phyloP scores from a whole-genome alignment of 2,113 vertebrate genomes.

The Corythaixoides concolor region DNA sequence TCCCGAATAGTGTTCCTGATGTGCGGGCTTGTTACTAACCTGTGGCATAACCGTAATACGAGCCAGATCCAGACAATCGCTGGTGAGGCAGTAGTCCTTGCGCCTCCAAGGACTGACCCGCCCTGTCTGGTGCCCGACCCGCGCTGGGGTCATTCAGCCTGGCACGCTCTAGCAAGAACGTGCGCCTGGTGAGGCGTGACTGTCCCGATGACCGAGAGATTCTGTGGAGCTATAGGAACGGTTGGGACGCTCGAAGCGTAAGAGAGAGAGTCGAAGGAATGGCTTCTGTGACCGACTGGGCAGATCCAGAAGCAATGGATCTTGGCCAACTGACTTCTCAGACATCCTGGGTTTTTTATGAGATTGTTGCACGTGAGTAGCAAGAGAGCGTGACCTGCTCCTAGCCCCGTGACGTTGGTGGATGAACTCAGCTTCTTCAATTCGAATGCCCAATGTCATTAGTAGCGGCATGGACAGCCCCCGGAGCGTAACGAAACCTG shows the following conservation, averaged over 20 bases:
- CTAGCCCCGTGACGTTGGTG: not conserved
- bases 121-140: not conserved
- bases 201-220: not conserved
- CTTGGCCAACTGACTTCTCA: not conserved
- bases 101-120: rapidly evolving
- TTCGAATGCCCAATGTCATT: not conserved
- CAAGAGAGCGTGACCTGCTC: not conserved
- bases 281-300: rapidly evolving
- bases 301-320: not conserved
- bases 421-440: not conserved
- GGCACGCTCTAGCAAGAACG: rapidly evolving
- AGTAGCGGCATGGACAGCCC: not conserved
- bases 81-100: rapidly evolving
- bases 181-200: rapidly evolving
- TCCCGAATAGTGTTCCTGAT: not conserved
- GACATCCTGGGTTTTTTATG: not conserved
- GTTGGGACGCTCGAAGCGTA: not conserved
- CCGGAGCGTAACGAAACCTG: no score
- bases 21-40: not conserved
- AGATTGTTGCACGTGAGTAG: not conserved
- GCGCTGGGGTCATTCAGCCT: rapidly evolving
- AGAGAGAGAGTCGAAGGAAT: rapidly evolving
- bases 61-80: not conserved
- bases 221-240: rapidly evolving
- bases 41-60: not conserved